Base-by-base conservation (phyloP, 2,797 vertebrate genomes). In the Coregonus suidteri region DNA sequence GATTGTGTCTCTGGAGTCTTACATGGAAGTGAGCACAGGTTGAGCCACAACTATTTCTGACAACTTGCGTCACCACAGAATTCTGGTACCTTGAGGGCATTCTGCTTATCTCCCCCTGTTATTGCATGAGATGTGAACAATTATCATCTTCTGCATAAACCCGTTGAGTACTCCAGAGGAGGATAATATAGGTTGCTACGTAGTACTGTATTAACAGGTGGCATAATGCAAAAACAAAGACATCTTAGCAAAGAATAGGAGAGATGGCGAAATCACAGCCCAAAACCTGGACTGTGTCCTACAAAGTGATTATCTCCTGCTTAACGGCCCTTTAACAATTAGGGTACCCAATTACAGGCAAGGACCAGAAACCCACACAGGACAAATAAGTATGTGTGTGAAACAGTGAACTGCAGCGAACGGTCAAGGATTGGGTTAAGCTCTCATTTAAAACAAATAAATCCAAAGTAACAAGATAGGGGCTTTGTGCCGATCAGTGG, bases 401-500 rank as follows among this genome's bases (percentile, higher is more conserved):
- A 14, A 30, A 52, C 47, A 37, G 18, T 71, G 35, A 71, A 71
- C 16, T 20, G 20, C 41, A 47, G 69, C 69, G 37, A 41, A 70
- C 47, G 20, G 41, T 71, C 70, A 30, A 31, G 70, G 70, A 71
- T 53, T 53, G 70, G 47, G 47, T 52, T 53, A 53, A 71, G 70
- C 70, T 71, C 70, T 71, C 70, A 71, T 30, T 71, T 71, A 71
- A 71, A 71, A 25, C 41, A 47, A 71, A 71, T 71, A 71, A 71
- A 71, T 14, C 70, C 70, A 6, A 30, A 51, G 51, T 71, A 71
- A 71, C 41, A 25, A 71, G 70, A 71, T 53, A 71, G 25, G 51
- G 70, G 47, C 70, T 71, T 71, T 71, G 47, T 25, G 47, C 41
- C 14, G 70, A 71, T 53, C 47, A 52, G 70, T 18, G 7, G 47